phyloP scores from a whole-genome alignment of 1,140 invertebrate genomes.

The Drosophila bipectinata region DNA sequence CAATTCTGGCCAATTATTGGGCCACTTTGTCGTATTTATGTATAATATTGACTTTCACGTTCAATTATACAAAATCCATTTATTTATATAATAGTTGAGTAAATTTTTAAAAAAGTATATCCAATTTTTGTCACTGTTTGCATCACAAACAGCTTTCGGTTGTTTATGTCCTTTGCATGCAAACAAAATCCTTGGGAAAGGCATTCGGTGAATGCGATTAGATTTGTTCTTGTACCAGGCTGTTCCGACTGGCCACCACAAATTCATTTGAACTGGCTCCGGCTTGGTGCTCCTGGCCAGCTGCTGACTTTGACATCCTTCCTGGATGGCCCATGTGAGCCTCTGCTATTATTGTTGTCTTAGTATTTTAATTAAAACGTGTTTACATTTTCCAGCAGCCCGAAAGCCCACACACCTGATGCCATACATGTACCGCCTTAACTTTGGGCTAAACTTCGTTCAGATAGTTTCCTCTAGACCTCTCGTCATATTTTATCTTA shows the following conservation, averaged over 20 bases:
- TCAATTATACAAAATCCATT: background rate
- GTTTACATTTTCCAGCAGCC: slow-evolving; percentile 56
- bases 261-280: slow-evolving; percentile 49
- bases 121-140: slow-evolving; percentile 13
- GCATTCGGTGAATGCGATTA: slow-evolving; percentile 50
- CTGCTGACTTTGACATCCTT: slow-evolving; percentile 48
- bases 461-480: slow-evolving; percentile 1
- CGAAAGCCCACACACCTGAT: slow-evolving; percentile 38
- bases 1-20: no score
- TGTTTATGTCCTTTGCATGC: slow-evolving; percentile 45
- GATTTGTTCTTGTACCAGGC: slow-evolving; percentile 29
- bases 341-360: slow-evolving; percentile 70
- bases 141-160: slow-evolving; percentile 26
- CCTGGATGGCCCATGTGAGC: slow-evolving; percentile 13
- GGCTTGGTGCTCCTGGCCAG: slow-evolving; percentile 31
- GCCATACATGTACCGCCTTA: slow-evolving; percentile 3
- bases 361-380: slow-evolving; percentile 82
- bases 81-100: background rate
- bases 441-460: background rate
- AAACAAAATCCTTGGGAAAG: slow-evolving; percentile 43
- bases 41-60: background rate
- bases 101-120: background rate
- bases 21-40: no score
- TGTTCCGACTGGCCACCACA: slow-evolving; percentile 28
- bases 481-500: background rate